A percentile compares a stretch with the other conserved stretches of the same genome.
Conservation (phyloP, 2,113 vertebrate genomes). For the Callocephalon fimbriatum region DNA sequence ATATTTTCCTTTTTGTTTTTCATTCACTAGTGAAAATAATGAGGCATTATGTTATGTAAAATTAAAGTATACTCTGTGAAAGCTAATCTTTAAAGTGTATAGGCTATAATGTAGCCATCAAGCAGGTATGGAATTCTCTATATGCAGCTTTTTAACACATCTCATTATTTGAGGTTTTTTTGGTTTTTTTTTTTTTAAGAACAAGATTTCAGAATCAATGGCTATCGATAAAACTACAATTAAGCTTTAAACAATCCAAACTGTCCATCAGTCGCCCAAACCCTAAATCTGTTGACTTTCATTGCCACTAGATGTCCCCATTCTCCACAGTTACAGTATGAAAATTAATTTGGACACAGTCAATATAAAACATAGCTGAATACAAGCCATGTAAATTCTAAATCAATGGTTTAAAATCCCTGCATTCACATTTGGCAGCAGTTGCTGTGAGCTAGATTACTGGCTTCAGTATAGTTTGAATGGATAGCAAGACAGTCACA, state of each 20-base stretch:
- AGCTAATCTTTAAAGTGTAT: background rate
- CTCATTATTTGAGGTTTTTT: background rate
- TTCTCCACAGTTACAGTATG: background rate
- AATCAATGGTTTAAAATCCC: background rate
- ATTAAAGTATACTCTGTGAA: background rate
- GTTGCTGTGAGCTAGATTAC: background rate
- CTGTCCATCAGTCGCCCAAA: background rate
- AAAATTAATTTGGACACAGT: background rate
- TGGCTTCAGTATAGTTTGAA: background rate
- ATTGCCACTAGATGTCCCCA: constrained; percentile 63
- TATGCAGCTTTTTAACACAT: background rate
- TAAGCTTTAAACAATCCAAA: background rate
- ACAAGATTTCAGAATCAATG: background rate
- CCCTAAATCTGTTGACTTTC: background rate
- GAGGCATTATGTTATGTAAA: background rate
- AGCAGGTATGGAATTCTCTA: background rate
- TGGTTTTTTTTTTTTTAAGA: background rate
- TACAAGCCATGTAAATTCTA: background rate
- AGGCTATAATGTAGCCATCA: background rate
- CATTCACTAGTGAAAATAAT: background rate
- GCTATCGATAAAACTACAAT: background rate
- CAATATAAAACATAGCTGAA: background rate
- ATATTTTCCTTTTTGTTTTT: background rate
- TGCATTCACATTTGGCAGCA: background rate
- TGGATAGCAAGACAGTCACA: rapidly evolving